Base-by-base conservation (phyloP, 2,888 invertebrate genomes). In the Crossocerus cetratus region DNA sequence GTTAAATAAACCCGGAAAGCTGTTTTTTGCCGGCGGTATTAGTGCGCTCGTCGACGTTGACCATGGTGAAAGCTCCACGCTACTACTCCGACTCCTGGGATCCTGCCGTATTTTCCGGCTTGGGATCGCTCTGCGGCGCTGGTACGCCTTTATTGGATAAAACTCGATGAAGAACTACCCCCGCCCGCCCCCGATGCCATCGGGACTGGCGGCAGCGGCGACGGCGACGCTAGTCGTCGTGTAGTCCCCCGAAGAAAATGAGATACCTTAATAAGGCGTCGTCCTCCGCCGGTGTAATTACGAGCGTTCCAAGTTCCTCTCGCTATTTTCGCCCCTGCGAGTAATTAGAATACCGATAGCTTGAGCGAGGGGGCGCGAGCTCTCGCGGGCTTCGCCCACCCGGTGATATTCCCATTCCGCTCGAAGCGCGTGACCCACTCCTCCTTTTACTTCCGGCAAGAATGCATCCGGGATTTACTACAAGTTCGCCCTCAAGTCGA, bases 321-420 rank as follows among this genome's bases (percentile, higher is more conserved):
- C 69, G 72, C 76, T 78, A 72, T 76, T 78, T 76, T 76, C 81
- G 67, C 72, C 71, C 71, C 81, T 80, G 65, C 80, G 70, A 80
- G 80, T 80, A 80, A 80, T 80, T 80, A 80, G 81, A 81, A 80
- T 78, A 81, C 78, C 75, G 76, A 80, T 81, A 80, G 69, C 71
- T 75, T 57, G 58, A 44, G 20, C 62, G 59, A 59, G 45, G 44
- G 58, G 23, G 32, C 5, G 32, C 5, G 32, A 5, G 54, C 49
- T 32, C 63, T 58, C 45, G 61, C 68, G 20, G 58, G 16, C 60
- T 21, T 45, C 60, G 43, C 45, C 16, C 5, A 54, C 57, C 53
- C 22, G 0, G n/a, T 13, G 18, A 14, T n/a, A n/a, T 45, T 32
- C 21, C 54, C 22, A 18, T 65, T 20, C n/a, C 43, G 23, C 45